Evolutionary conservation across 2,888 invertebrate genomes (phyloP).

Genomic region (Cheilosia urbana): DNA sequence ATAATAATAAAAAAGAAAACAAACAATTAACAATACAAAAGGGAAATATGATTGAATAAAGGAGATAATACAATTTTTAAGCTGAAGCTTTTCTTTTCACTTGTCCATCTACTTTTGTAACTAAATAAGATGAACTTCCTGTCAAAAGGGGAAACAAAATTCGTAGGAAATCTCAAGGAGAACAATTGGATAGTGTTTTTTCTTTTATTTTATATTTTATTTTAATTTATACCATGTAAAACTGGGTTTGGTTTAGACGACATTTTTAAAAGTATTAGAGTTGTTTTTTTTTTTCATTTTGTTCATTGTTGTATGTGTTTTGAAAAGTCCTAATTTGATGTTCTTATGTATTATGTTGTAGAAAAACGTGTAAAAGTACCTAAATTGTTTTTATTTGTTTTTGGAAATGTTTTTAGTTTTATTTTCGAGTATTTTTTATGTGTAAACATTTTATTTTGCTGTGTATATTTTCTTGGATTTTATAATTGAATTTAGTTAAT

Average conservation of each 20-base stretch:
- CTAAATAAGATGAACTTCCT: conserved; percentile 62
- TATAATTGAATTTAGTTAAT: conserved; percentile 56
- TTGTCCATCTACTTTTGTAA: background rate
- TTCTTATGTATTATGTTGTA: background rate
- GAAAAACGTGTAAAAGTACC: conserved; percentile 8
- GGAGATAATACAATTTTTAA: conserved; percentile 75
- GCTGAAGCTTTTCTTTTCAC: conserved; percentile 33
- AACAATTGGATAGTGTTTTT: conserved; percentile 22
- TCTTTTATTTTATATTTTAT: conserved; percentile 28
- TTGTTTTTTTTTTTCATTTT: background rate
- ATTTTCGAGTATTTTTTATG: conserved; percentile 9
- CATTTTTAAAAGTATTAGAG: conserved; percentile 44
- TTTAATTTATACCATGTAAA: conserved; percentile 15
- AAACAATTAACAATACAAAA: conserved; percentile 75
- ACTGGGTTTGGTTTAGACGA: conserved; percentile 26
- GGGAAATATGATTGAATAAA: conserved; percentile 59
- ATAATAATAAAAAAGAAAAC: conserved; percentile 53
- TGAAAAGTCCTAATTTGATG: conserved; percentile 11
- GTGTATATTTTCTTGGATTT: conserved; percentile 61
- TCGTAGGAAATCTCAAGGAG: conserved; percentile 63
- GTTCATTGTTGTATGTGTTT: conserved; percentile 26
- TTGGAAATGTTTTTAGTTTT: conserved; percentile 6
- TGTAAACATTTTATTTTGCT: conserved; percentile 33
- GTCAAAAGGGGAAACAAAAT: conserved; percentile 75
- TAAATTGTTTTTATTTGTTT: conserved; percentile 21